Percentiles rank a stretch among this genome's conserved stretches.
phyloP scores from a whole-genome alignment of 1,140 invertebrate genomes.

The Drosophila parabipectinata region DNA sequence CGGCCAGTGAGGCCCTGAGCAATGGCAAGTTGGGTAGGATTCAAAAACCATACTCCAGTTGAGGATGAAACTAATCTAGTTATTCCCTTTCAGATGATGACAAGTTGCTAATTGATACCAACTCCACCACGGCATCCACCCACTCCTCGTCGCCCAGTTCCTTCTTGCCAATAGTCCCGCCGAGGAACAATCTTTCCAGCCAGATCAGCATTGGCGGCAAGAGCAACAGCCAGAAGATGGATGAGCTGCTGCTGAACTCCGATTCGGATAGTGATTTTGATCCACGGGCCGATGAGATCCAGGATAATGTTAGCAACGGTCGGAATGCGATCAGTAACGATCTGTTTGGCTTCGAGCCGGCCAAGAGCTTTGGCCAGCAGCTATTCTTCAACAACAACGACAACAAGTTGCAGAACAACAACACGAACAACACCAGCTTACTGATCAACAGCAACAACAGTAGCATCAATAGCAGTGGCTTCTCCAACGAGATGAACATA shows the following conservation, averaged over 20 bases:
- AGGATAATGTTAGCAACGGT: conserved; percentile 82
- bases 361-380: conserved; percentile 84
- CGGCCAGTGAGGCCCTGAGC: conserved; percentile 48
- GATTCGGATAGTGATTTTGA: conserved; percentile 93
- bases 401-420: conserved; percentile 71
- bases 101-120: conserved; percentile 79
- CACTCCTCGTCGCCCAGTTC: conserved; percentile 67
- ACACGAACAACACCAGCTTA: conserved; percentile 56
- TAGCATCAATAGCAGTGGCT: conserved; percentile 70
- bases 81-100: conserved; percentile 76
- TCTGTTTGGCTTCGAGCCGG: conserved; percentile 78
- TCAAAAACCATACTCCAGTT: not conserved
- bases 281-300: conserved; percentile 89
- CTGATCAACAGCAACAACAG: conserved; percentile 58
- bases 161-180: conserved; percentile 87
- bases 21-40: conserved; percentile 74
- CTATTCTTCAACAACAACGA: conserved; percentile 75
- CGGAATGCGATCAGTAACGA: conserved; percentile 79
- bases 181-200: conserved; percentile 87
- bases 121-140: conserved; percentile 71
- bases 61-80: not conserved
- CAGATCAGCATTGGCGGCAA: conserved; percentile 84
- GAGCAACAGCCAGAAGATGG: conserved; percentile 90
- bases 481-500: conserved; percentile 76
- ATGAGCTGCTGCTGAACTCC: conserved; percentile 91